phyloP scores from a whole-genome alignment of 2,797 vertebrate genomes.

The Phoeniculus purpureus region DNA sequence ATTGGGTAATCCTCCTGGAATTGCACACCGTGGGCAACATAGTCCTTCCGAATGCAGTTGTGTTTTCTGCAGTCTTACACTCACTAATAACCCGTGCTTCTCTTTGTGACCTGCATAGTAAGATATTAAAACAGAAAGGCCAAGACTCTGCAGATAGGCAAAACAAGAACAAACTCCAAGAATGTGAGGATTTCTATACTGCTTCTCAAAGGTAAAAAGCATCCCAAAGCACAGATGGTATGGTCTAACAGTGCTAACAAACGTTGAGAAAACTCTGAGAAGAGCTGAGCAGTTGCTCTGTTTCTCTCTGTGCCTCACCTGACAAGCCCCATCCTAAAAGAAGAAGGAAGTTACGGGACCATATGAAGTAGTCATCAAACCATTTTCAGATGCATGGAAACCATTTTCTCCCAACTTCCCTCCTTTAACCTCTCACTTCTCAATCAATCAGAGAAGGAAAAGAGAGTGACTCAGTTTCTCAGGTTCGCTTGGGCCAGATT shows the following conservation, averaged over 20 bases:
- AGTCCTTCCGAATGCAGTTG: not conserved
- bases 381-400: not conserved
- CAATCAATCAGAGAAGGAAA: no score
- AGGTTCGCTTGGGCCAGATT: no score
- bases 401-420: rapidly evolving
- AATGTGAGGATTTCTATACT: not conserved
- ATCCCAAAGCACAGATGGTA: not conserved
- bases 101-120: not conserved
- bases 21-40: not conserved
- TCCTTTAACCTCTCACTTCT: no score
- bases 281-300: not conserved
- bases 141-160: not conserved
- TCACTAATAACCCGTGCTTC: not conserved
- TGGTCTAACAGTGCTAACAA: not conserved
- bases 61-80: not conserved
- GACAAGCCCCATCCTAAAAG: no score
- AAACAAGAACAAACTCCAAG: not conserved
- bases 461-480: no score
- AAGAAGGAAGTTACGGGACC: no score
- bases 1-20: not conserved
- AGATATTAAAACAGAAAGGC: not conserved
- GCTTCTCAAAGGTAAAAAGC: not conserved
- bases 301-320: not conserved
- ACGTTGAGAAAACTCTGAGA: not conserved
- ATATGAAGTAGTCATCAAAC: not conserved